Evolutionary conservation across 2,888 invertebrate genomes (phyloP).

Genomic region (Apeira syringaria): DNA sequence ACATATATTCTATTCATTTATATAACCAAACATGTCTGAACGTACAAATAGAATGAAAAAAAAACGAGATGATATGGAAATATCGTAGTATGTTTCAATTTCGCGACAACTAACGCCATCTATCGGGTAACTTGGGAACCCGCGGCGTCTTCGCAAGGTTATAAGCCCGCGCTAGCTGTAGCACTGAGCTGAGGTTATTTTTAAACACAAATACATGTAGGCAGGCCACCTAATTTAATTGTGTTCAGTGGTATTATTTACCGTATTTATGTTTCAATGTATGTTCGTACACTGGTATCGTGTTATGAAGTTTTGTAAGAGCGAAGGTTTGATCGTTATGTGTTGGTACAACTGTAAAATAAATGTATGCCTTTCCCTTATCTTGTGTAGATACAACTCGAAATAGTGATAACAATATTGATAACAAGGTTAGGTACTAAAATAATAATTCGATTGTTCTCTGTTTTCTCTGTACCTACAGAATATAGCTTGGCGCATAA

Average conservation of each 20-base stretch:
- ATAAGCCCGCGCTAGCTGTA: slow-evolving; percentile 29
- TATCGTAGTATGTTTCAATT: slow-evolving; percentile 23
- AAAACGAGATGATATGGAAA: slow-evolving; percentile 3
- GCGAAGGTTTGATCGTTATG: not conserved
- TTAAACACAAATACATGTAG: slow-evolving; percentile 32
- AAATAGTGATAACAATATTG: not conserved
- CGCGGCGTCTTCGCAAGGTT: slow-evolving; percentile 25
- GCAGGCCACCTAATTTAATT: slow-evolving; percentile 40
- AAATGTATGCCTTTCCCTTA: not conserved
- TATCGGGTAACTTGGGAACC: slow-evolving; percentile 61
- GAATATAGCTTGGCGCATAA: too few relatives aligned
- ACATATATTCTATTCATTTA: too few relatives aligned
- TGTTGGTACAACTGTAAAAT: not conserved
- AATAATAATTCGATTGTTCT: too few relatives aligned
- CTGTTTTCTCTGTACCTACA: too few relatives aligned
- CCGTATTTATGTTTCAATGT: slow-evolving; percentile 24
- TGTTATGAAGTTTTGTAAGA: not conserved
- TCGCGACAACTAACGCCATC: slow-evolving; percentile 62
- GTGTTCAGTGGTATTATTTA: slow-evolving; percentile 30
- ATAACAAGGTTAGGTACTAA: not conserved
- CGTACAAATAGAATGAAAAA: too few relatives aligned
- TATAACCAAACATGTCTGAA: too few relatives aligned
- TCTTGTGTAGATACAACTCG: not conserved
- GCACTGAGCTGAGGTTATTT: slow-evolving; percentile 32
- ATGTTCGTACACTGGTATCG: slow-evolving; percentile 4